Evolutionary conservation across 2,113 vertebrate genomes (phyloP).

Genomic region (Erpornis zantholeuca): DNA sequence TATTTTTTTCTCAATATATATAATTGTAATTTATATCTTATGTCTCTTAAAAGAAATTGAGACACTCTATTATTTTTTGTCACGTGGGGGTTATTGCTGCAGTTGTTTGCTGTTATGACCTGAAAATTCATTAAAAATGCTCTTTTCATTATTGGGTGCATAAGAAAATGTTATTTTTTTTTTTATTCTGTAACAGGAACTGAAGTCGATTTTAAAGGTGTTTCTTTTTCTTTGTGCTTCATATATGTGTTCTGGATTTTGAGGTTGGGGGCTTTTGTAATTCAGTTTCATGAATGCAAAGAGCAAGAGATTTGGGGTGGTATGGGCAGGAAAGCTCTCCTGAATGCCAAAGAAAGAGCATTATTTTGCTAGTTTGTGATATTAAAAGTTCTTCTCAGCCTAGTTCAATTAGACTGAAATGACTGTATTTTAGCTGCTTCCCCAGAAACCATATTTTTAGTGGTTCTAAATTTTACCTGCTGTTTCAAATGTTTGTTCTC

Average conservation of each 20-base stretch:
- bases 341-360: not conserved
- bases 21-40: not conserved
- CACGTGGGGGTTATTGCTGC: accelerated
- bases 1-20: not conserved
- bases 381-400: not conserved
- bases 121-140: not conserved
- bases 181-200: not conserved
- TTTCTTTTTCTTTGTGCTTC: not conserved
- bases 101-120: not conserved
- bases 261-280: not conserved
- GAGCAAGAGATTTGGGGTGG: not conserved
- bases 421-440: not conserved
- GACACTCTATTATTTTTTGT: not conserved
- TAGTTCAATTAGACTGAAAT: not conserved
- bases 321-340: not conserved
- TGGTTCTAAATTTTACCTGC: not conserved
- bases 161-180: not conserved
- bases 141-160: not conserved
- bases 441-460: not conserved
- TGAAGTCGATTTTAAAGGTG: not conserved
- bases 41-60: not conserved
- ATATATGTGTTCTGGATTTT: not conserved
- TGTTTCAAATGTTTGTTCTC: not conserved
- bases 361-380: not conserved
- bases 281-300: not conserved